Percentiles rank a stretch among this genome's conserved stretches.
phyloP scores from a whole-genome alignment of 2,797 vertebrate species.

The Falco columbarius region DNA sequence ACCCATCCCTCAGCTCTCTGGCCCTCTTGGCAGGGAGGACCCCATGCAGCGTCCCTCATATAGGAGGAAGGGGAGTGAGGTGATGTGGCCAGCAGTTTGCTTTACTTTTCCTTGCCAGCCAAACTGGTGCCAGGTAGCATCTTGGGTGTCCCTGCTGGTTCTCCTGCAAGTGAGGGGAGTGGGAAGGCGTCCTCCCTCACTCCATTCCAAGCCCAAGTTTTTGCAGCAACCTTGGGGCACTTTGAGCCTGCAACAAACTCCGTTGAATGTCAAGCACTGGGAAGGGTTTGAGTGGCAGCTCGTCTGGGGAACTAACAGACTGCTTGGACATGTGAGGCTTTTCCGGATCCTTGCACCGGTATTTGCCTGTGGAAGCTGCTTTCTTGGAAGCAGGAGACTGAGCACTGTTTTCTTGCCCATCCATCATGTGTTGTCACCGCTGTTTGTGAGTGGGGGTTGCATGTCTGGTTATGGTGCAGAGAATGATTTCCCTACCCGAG shows the following conservation, averaged over 20 bases:
- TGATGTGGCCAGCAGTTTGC: not conserved
- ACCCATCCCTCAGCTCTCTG: not conserved
- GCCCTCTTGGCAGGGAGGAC: not conserved
- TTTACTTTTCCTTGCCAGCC: not conserved
- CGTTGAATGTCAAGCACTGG: not conserved
- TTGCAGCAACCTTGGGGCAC: not conserved
- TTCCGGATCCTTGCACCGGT: not conserved
- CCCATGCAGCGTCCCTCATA: rapidly evolving
- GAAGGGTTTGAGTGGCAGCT: not conserved
- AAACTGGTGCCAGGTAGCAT: not conserved
- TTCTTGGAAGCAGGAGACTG: not conserved
- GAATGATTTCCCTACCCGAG: not conserved
- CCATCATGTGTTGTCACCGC: rapidly evolving
- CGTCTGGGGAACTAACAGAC: not conserved
- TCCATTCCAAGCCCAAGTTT: not conserved
- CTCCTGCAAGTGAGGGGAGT: not conserved
- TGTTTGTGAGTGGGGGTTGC: not conserved
- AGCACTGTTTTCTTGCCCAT: not conserved
- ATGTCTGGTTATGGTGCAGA: not conserved
- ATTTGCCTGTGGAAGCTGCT: not conserved
- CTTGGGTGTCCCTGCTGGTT: rapidly evolving
- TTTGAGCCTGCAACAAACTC: not conserved
- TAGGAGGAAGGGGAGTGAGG: not conserved
- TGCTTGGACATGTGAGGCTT: not conserved
- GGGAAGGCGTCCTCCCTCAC: not conserved